phyloP scores from a whole-genome alignment of 2,888 invertebrate species.

The Agrypnus murinus region DNA sequence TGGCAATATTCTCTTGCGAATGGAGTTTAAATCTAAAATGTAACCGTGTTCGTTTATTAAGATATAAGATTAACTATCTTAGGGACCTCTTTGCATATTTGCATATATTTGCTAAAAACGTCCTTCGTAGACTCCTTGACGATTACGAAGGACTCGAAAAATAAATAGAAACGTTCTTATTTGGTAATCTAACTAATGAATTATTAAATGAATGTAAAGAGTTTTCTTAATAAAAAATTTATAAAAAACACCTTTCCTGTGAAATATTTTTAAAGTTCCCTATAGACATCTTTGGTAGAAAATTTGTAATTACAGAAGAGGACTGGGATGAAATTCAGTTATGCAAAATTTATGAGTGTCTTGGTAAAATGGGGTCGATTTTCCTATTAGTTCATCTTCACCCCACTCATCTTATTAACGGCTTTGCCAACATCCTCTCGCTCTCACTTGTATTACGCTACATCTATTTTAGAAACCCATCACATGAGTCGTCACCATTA shows the following conservation, averaged over 20 bases:
- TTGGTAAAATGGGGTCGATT: constrained; percentile 10
- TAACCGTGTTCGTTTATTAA: too few species aligned
- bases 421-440: background rate
- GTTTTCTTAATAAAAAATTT: too few species aligned
- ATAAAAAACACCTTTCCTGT: background rate
- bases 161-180: too few species aligned
- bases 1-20: too few species aligned
- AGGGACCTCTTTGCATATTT: too few species aligned
- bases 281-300: background rate
- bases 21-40: too few species aligned
- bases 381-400: constrained; percentile 21
- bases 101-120: too few species aligned
- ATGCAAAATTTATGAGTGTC: constrained; percentile 11
- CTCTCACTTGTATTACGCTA: constrained; percentile 27
- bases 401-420: constrained; percentile 9
- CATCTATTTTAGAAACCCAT: constrained; percentile 54
- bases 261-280: constrained; percentile 8
- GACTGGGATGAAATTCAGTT: background rate
- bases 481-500: constrained; percentile 58
- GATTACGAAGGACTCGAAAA: too few species aligned
- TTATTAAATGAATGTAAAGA: too few species aligned
- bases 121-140: too few species aligned
- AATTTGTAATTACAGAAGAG: constrained; percentile 1
- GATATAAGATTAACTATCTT: too few species aligned
- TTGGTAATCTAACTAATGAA: too few species aligned